Base-by-base conservation (phyloP, 2,888 invertebrate genomes). In the Leptopilina myrica region DNA sequence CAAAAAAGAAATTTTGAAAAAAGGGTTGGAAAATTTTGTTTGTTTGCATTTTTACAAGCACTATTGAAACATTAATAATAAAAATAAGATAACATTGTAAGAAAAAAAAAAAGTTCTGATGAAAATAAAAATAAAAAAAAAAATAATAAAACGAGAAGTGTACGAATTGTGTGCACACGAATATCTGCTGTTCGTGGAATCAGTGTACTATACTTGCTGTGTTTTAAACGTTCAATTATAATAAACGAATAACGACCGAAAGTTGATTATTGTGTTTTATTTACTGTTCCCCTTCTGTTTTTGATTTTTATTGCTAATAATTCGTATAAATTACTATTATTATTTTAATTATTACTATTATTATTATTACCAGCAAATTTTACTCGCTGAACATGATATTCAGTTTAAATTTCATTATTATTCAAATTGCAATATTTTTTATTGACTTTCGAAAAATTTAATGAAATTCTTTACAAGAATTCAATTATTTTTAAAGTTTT, bases 191-290 rank as follows among this genome's bases (percentile, higher is more conserved):
- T 86, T 84, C 85, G 84, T 84, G 83, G 85, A 86, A 84, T 84
- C 85, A 81, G 84, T 86, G 86, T 88, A 87, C 69, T 69, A 59
- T 69, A 59, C 84, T 87, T 84, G 83, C 81, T 84, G 84, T 87
- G 87, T 84, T 86, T 86, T 87, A 87, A 88, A 80, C 87, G 85
- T 87, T 88, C 86, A 81, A 85, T 86, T 86, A 86, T 86, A 86
- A 86, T 84, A 85, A 87, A 88, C 84, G 82, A 86, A 86, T 86
- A 85, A 82, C 79, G 81, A 85, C 5, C 73, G 56, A 73, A 53
- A 59, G 26, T 33, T 2, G 11, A 15, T 33, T 33, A n/a, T 2
- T 56, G 11, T 0, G 6, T 73, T 73, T 33, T 40, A 56, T 59
- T 56, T n/a, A 69, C 20, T 26, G 12, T 40, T 46, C 20, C 53